Conservation (phyloP, 2,113 vertebrate species). For the Sterna hirundo region DNA sequence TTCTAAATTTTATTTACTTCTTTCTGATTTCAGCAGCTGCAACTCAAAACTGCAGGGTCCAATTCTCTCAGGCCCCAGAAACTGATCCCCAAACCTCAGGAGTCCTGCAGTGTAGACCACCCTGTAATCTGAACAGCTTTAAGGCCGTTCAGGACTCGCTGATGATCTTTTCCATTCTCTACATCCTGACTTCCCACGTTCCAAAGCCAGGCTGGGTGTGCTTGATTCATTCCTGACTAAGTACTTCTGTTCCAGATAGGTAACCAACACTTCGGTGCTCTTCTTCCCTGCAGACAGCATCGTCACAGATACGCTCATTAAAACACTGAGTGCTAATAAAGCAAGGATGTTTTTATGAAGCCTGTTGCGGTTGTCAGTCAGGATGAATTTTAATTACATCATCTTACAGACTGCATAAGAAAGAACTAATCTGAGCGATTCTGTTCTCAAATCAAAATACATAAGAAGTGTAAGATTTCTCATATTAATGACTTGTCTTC, state of each 20-base stretch:
- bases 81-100: not conserved
- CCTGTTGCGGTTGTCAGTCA: not conserved
- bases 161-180: not conserved
- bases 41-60: not conserved
- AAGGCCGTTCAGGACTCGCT: not conserved
- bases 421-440: not conserved
- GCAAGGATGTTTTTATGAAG: not conserved
- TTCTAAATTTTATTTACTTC: not conserved
- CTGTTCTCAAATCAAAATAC: not conserved
- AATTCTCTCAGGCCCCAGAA: not conserved
- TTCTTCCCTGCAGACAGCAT: not conserved
- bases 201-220: not conserved
- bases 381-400: not conserved
- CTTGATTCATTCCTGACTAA: not conserved
- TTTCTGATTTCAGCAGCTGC: not conserved
- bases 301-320: rapidly evolving
- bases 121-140: rapidly evolving
- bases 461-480: not conserved
- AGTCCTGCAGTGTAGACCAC: not conserved
- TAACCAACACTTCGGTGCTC: rapidly evolving
- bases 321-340: not conserved
- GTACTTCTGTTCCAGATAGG: not conserved
- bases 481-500: not conserved
- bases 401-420: not conserved
- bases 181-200: rapidly evolving